Conservation (phyloP, 2,113 vertebrate species). For the Dasyornis broadbenti region DNA sequence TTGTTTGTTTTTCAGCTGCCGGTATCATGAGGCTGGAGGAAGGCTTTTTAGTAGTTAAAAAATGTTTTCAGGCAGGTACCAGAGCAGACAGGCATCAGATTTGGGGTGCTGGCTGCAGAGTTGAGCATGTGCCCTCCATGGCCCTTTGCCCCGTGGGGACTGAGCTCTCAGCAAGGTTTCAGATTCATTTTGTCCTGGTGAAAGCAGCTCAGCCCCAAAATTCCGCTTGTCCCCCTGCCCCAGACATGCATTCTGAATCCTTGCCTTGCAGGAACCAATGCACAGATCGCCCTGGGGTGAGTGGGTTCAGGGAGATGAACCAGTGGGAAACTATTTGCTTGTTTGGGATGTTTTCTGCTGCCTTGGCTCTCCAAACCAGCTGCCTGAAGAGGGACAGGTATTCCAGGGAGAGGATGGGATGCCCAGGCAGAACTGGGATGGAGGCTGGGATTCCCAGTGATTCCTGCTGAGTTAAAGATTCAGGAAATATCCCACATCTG, state of each 20-base stretch:
- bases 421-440: neutral
- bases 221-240: fast-evolving
- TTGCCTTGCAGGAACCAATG: neutral
- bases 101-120: neutral
- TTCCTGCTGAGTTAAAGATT: neutral
- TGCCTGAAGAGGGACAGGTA: neutral
- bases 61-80: neutral
- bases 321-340: neutral
- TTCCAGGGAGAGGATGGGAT: neutral
- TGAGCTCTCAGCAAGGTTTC: neutral
- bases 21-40: neutral
- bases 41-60: neutral
- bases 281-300: neutral
- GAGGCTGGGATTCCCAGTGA: neutral
- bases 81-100: neutral
- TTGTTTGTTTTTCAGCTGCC: neutral
- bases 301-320: neutral
- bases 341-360: neutral
- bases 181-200: neutral
- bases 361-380: neutral
- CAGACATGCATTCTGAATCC: neutral
- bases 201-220: neutral
- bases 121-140: fast-evolving
- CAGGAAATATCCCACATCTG: neutral
- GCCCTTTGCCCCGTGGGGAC: fast-evolving